phyloP scores from a whole-genome alignment of 30 jellyfish, hydroid and myxozoan genomes.

The Hydractinia echinata region DNA sequence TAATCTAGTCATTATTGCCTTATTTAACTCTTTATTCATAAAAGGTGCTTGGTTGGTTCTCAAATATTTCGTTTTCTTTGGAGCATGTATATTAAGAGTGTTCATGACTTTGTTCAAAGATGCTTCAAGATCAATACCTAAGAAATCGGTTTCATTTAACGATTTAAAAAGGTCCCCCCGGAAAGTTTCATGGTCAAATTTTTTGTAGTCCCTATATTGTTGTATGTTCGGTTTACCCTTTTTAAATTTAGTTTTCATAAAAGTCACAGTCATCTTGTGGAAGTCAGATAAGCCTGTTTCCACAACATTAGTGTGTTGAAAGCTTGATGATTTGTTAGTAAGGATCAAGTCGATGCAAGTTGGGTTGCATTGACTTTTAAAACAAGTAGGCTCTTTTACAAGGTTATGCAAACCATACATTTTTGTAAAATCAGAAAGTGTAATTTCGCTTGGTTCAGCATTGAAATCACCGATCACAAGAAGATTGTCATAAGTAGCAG shows the following conservation, averaged over 20 bases:
- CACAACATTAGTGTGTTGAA: slow-evolving; percentile 15
- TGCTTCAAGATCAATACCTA: neutral
- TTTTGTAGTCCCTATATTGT: slow-evolving; percentile 14
- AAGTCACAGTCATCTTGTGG: slow-evolving; percentile 36
- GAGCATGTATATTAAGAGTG: slow-evolving; percentile 23
- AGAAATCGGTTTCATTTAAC: neutral
- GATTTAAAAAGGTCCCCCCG: neutral
- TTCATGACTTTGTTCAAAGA: neutral
- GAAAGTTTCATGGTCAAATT: neutral
- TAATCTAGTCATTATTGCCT: slow-evolving; percentile 14
- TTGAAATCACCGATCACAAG: too few species aligned
- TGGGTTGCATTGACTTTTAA: slow-evolving; percentile 26
- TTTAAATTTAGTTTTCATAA: too few species aligned
- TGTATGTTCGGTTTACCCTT: slow-evolving; percentile 24
- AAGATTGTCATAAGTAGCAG: too few species aligned
- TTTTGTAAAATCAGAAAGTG: too few species aligned
- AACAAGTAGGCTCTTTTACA: slow-evolving; percentile 41
- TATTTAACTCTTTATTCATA: slow-evolving; percentile 8
- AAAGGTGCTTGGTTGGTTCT: slow-evolving; percentile 27
- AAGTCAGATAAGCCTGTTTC: slow-evolving; percentile 53
- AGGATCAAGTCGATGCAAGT: slow-evolving; percentile 36
- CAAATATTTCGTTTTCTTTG: slow-evolving; percentile 17
- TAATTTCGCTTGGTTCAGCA: too few species aligned
- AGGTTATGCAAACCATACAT: too few species aligned
- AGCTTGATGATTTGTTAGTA: slow-evolving; percentile 22